Conservation (phyloP, 2,888 invertebrate genomes). For the Epistrophe eligans region DNA sequence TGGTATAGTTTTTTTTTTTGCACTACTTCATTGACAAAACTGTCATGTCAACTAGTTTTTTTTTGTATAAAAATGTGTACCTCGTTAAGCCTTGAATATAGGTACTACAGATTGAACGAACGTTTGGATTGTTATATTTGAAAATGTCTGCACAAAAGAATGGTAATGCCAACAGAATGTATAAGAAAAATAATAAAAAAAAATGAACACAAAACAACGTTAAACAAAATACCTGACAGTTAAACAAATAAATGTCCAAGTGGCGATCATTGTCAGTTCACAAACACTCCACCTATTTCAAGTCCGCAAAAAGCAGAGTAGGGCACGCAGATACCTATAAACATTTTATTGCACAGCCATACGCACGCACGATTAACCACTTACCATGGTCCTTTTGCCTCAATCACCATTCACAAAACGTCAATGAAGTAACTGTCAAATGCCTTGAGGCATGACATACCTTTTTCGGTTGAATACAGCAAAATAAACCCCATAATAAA, state of each 20-base stretch:
- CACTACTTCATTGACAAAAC: conserved; percentile 59
- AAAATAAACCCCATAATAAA: neutral
- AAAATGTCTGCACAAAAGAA: conserved; percentile 47
- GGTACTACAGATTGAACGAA: neutral
- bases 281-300: conserved; percentile 48
- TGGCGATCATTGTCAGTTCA: conserved; percentile 37
- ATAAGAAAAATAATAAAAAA: neutral
- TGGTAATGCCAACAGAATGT: conserved; percentile 36
- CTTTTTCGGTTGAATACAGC: neutral
- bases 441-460: conserved; percentile 16
- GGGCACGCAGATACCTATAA: neutral
- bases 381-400: conserved; percentile 17
- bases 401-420: conserved; percentile 31
- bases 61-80: conserved; percentile 9
- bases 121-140: conserved; percentile 28
- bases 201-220: conserved; percentile 6
- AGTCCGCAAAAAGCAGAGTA: conserved; percentile 4
- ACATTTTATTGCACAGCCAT: neutral
- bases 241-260: conserved; percentile 58
- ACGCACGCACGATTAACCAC: neutral
- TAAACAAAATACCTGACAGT: conserved; percentile 50
- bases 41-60: conserved; percentile 62
- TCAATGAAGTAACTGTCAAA: conserved; percentile 30
- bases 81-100: conserved; percentile 60
- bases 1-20: neutral